These are phyloP conservation scores for Suricata suricatta DNA, from an alignment of 2,113 vertebrate species.

Conservation along the genomic window DNA sequence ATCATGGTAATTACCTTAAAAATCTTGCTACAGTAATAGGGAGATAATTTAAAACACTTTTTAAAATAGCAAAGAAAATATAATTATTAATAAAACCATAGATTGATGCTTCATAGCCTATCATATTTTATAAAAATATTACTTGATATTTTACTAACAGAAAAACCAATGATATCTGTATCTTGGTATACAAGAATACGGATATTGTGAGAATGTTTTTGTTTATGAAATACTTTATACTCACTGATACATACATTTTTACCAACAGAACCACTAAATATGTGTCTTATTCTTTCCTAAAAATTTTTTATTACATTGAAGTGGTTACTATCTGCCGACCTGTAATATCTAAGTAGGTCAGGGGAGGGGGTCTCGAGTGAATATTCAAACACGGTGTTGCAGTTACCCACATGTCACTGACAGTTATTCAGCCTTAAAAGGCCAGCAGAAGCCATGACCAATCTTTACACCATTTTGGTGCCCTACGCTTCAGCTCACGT, in stretches of 20 bases:
- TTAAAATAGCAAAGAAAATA: constrained; percentile 19
- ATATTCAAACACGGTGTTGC: not conserved
- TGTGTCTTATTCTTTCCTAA: not conserved
- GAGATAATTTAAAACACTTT: not conserved
- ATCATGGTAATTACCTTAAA: constrained; percentile 36
- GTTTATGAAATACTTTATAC: not conserved
- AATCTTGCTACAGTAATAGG: not conserved
- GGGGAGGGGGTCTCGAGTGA: not conserved
- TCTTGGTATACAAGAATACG: not conserved
- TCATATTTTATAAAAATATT: not conserved
- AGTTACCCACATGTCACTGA: not conserved
- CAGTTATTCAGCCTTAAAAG: not conserved
- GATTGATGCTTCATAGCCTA: not conserved
- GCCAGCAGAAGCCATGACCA: not conserved
- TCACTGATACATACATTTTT: not conserved
- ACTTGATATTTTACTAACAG: not conserved
- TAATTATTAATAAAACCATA: constrained; percentile 29
- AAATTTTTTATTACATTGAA: not conserved
- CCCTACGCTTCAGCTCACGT: not conserved
- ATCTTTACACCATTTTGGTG: not conserved
- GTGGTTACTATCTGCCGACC: not conserved
- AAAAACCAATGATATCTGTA: not conserved
- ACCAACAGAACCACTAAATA: not conserved
- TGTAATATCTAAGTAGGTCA: not conserved
- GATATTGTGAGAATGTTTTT: not conserved